Percentiles rank a stretch among this genome's conserved stretches.
Conservation (phyloP, 2,113 vertebrate genomes). For the Oreochromis aureus region DNA sequence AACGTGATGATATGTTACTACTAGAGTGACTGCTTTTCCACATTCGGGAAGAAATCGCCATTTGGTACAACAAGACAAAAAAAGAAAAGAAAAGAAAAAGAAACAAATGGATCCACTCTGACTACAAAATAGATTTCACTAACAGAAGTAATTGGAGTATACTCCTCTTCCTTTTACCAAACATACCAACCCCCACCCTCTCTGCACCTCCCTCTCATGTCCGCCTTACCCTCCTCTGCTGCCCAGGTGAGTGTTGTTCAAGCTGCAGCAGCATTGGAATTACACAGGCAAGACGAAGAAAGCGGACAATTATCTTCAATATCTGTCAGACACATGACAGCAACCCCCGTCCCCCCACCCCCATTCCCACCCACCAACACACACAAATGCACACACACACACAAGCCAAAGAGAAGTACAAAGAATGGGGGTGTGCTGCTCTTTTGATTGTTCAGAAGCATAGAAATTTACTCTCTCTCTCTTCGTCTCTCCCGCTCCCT, state of each 20-base stretch:
- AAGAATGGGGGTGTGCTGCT: conserved; percentile 67
- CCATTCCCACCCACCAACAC: conserved; percentile 21
- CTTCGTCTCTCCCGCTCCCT: conserved; percentile 1
- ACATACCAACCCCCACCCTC: conserved; percentile 21
- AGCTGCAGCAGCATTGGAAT: conserved; percentile 63
- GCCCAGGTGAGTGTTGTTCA: conserved; percentile 71
- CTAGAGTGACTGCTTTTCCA: not conserved
- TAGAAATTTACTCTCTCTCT: conserved; percentile 58
- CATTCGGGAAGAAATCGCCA: not conserved
- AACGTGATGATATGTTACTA: not conserved
- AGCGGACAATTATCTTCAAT: conserved; percentile 80
- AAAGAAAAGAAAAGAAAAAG: not conserved
- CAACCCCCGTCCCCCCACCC: conserved; percentile 35
- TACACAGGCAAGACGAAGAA: conserved; percentile 74
- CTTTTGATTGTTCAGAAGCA: conserved; percentile 73
- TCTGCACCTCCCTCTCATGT: conserved; percentile 26
- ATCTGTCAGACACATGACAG: conserved; percentile 79
- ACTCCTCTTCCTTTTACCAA: conserved; percentile 28
- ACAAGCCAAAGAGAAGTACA: conserved; percentile 66
- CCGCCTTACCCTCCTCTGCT: conserved; percentile 46
- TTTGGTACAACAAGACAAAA: not conserved
- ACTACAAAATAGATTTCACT: conserved; percentile 28
- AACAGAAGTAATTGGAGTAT: conserved; percentile 22
- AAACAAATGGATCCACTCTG: conserved; percentile 12
- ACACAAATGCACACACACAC: not conserved